These are phyloP conservation scores for Neoseiulus cucumeris DNA, from an alignment of 1,140 invertebrate genomes.

Conservation along the genomic window DNA sequence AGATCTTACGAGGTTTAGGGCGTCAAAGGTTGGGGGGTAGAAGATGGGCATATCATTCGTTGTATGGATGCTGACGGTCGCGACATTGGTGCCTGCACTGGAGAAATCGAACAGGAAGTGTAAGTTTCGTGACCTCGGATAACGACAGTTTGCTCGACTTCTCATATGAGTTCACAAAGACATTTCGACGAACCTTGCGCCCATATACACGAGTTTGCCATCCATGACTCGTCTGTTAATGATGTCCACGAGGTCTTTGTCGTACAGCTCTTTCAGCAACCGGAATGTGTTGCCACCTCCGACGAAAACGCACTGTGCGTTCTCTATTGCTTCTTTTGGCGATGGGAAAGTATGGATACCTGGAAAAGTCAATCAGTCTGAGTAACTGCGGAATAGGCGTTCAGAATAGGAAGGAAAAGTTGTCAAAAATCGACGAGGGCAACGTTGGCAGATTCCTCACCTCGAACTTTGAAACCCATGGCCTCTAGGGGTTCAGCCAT, in stretches of 20 bases:
- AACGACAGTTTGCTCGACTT: not conserved
- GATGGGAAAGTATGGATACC: constrained; percentile 40
- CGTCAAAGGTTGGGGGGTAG: constrained; percentile 48
- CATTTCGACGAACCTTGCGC: constrained; percentile 9
- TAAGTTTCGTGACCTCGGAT: constrained; percentile 7
- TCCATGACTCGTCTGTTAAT: constrained; percentile 40
- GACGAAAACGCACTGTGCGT: constrained; percentile 47
- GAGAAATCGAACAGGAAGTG: constrained; percentile 48
- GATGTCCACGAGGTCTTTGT: constrained; percentile 39
- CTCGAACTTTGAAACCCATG: constrained; percentile 33
- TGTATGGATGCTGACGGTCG: constrained; percentile 50
- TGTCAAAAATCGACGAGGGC: not conserved
- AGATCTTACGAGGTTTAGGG: constrained; percentile 42
- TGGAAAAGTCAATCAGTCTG: constrained; percentile 31
- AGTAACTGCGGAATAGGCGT: constrained; percentile 21
- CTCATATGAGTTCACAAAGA: not conserved
- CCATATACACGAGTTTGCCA: constrained; percentile 19
- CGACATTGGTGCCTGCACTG: constrained; percentile 62
- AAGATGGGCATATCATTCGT: constrained; percentile 72
- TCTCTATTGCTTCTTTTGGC: constrained; percentile 35
- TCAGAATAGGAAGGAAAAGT: constrained; percentile 13
- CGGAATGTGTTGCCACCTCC: constrained; percentile 56
- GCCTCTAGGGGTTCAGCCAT: constrained; percentile 37
- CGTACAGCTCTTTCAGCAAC: constrained; percentile 46
- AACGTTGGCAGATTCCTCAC: not conserved